A percentile compares a stretch with the other conserved stretches of the same genome.
These are phyloP conservation scores for Drosophila seclusa DNA, from an alignment of 2,888 invertebrate genomes.

Conservation along the genomic window DNA sequence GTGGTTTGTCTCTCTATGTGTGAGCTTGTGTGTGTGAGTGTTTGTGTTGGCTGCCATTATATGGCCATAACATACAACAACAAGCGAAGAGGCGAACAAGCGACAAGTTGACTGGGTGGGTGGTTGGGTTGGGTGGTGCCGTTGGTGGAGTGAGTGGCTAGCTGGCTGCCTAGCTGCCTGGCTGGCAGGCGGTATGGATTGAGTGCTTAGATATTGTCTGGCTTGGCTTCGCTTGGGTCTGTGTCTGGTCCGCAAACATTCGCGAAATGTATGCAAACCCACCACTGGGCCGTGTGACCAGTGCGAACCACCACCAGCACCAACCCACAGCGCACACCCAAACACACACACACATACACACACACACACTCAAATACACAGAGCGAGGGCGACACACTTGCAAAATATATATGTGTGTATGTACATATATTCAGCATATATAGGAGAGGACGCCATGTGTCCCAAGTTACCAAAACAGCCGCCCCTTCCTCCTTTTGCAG, in stretches of 20 bases:
- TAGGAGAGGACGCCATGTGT: conserved; percentile 55
- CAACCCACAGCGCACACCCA: conserved; percentile 5
- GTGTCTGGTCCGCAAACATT: conserved; percentile 53
- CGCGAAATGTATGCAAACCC: conserved; percentile 64
- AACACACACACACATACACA: conserved; percentile 15
- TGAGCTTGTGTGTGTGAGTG: conserved; percentile 33
- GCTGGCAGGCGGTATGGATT: conserved; percentile 7
- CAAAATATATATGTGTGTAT: conserved; percentile 40
- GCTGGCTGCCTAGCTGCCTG: conserved; percentile 1
- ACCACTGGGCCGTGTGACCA: conserved; percentile 70
- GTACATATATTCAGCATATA: conserved; percentile 31
- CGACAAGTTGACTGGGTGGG: conserved; percentile 14
- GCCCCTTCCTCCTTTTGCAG: conserved; percentile 1
- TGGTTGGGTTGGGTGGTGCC: conserved; percentile 4
- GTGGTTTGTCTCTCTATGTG: conserved; percentile 30
- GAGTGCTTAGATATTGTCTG: conserved; percentile 40
- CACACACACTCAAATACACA: conserved; percentile 22
- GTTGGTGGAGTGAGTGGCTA: neutral
- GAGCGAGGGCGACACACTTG: conserved; percentile 47
- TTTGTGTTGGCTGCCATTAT: conserved; percentile 52
- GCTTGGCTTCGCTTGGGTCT: conserved; percentile 27
- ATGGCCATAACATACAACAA: conserved; percentile 61
- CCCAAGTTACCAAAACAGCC: conserved; percentile 44
- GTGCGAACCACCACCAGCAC: conserved; percentile 52
- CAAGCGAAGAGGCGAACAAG: conserved; percentile 18